Percentiles rank a stretch among this genome's conserved stretches.
These are phyloP conservation scores for Sminthopsis crassicaudata DNA, from an alignment of 2,113 vertebrate genomes.

Conservation along the genomic window DNA sequence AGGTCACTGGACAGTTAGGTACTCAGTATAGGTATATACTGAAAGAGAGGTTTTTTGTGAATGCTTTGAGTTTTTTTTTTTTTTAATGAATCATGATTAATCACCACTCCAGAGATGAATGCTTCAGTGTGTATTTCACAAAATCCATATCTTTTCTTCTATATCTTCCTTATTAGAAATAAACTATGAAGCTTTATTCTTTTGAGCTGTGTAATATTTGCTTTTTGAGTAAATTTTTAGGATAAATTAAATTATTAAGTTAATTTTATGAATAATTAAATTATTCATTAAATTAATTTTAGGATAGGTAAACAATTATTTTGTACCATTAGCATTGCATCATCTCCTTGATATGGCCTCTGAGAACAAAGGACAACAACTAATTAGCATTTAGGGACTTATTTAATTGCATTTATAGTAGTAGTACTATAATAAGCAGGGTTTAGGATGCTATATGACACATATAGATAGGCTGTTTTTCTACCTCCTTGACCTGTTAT, in stretches of 20 bases:
- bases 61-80: not conserved
- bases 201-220: constrained; percentile 64
- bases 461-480: constrained; percentile 17
- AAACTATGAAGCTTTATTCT: constrained; percentile 63
- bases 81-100: constrained; percentile 28
- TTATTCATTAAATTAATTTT: constrained; percentile 31
- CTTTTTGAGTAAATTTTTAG: constrained; percentile 57
- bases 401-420: not conserved
- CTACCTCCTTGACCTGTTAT: not conserved
- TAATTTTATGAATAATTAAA: not conserved
- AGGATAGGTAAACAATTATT: constrained; percentile 13
- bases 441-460: constrained; percentile 29
- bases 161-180: constrained; percentile 56
- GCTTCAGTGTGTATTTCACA: constrained; percentile 6
- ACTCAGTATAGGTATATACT: not conserved
- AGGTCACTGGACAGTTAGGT: not conserved
- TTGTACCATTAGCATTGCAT: not conserved
- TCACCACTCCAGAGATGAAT: constrained; percentile 16
- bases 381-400: not conserved
- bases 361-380: too few species aligned
- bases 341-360: too few species aligned
- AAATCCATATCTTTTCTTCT: constrained; percentile 40
- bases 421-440: not conserved
- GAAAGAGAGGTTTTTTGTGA: constrained; percentile 21
- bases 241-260: constrained; percentile 14